phyloP scores from a whole-genome alignment of 2,113 vertebrate species.

The Dicaeum eximium region DNA sequence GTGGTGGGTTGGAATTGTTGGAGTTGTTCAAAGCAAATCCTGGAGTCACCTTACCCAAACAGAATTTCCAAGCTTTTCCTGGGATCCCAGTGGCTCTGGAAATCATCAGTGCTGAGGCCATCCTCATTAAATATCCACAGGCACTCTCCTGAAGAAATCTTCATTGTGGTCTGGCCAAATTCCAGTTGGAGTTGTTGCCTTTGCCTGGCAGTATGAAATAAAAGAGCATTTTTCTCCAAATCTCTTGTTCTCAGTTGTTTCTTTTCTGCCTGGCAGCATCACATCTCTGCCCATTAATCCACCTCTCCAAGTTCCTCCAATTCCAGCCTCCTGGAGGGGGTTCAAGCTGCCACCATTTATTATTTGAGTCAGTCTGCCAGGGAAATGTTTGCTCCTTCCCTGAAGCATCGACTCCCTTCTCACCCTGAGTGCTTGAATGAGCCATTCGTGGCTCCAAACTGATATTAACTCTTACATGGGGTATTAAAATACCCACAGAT shows the following conservation, averaged over 20 bases:
- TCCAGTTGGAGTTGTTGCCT: not conserved
- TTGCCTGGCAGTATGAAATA: not conserved
- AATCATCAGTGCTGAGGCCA: not conserved
- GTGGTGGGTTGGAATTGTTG: not conserved
- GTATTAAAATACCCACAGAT: not conserved
- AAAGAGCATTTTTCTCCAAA: not conserved
- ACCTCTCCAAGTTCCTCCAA: not conserved
- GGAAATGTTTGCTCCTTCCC: not conserved
- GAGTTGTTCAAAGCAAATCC: not conserved
- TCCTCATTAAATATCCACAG: not conserved
- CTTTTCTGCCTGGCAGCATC: not conserved
- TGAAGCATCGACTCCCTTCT: not conserved
- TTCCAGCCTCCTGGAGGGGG: not conserved
- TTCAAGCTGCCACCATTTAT: slow-evolving; percentile 24
- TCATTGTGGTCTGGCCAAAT: not conserved
- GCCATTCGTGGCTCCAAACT: not conserved
- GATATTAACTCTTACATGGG: not conserved
- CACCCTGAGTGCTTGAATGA: not conserved
- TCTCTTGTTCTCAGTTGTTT: not conserved
- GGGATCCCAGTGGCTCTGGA: not conserved
- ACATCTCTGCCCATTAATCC: slow-evolving; percentile 1
- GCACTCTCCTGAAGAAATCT: not conserved
- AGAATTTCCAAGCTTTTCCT: not conserved
- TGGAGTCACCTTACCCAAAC: not conserved
- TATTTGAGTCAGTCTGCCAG: slow-evolving; percentile 10